Base-by-base conservation (phyloP, 1,140 invertebrate genomes). In the Lepidurus couesii region DNA sequence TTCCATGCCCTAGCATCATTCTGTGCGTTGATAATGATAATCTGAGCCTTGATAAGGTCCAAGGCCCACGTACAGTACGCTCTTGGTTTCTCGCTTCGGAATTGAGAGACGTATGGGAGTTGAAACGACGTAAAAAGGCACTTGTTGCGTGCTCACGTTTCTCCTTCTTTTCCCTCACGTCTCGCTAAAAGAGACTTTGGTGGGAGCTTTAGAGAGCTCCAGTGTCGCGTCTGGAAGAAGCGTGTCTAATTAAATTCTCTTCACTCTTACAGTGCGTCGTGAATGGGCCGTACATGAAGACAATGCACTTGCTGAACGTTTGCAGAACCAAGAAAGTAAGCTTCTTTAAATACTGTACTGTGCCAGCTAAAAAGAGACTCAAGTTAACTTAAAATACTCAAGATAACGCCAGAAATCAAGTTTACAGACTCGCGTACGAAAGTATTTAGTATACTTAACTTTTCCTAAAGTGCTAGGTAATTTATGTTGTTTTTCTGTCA, bases 221-320 rank as follows among this genome's bases (percentile, higher is more conserved):
- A n/a, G 10, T 65, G 53, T 65, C 53, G 53, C 53, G 53, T 65
- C 53, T 65, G 13, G 21, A 7, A 21, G 53, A 65, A 65, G 53
- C n/a, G 7, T 65, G 53, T 65, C 13, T 65, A 65, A 65, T 65
- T 65, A 65, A 21, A 65, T 80, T 34, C 42, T 73, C 42, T 53
- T 16, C 42, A 82, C 81, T 83, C 79, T 90, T 90, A 42, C 86
- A 94, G 93, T 95, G 44, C 92, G 93, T 84, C 89, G 91, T 80
- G 92, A 97, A 86, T 98, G 95, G 95, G 87, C 95, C 80, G 92
- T 97, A 73, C 91, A 95, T 82, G 93, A 97, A 85, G 96, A 98
- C 86, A 92, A 93, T 74, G 95, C 93, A 10, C 85, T 97, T 81
- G 95, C 95, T 7, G 92, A 96, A 85, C 90, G 91, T 78, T 86